Base-by-base conservation (phyloP, 1,140 invertebrate species). In the Archivesica marissinica region DNA sequence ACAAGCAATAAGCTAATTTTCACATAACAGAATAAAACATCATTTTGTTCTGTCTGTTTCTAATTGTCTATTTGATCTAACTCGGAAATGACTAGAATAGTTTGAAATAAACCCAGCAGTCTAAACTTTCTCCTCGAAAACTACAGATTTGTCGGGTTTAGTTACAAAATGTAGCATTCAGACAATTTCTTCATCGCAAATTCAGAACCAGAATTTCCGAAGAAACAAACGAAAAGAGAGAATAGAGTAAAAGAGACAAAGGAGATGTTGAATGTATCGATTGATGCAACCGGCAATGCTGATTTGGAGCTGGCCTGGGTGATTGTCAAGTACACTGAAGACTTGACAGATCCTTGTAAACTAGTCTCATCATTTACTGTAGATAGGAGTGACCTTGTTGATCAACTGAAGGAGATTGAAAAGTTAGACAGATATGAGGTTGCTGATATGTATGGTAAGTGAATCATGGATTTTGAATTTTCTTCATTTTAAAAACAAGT, bases 271-370 rank as follows among this genome's bases (percentile, higher is more conserved):
- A 41, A 41, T 28, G 66, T 28, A n/a, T 6, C 11, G 23, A 15
- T 9, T 41, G 23, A 47, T 25, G 23, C 39, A 6, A 56, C 13
- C 39, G 74, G 74, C 2, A 54, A 7, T 28, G 17, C 54, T 35
- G 74, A 76, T 23, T 28, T 76, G 33, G n/a, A 35, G 25, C 28
- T 76, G 30, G 25, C 13, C 15, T 76, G 74, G 74, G 52, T 56
- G 30, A 56, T 76, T 25, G 44, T 56, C n/a, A 56, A 41, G 13
- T 76, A 50, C 47, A 56, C 30, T 30, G n/a, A 59, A 23, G 38
- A 39, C 17, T 30, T 76, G 7, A 59, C 50, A 35, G n/a, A 76
- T 41, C 52, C 74, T 38, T 56, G 74, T 41, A 76, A 38, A 39
- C 30, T 38, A 39, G 13, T 76, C 20, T 25, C 15, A 2, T 35